These are phyloP conservation scores for Agelastica alni DNA, from an alignment of 2,888 invertebrate species.

Conservation along the genomic window DNA sequence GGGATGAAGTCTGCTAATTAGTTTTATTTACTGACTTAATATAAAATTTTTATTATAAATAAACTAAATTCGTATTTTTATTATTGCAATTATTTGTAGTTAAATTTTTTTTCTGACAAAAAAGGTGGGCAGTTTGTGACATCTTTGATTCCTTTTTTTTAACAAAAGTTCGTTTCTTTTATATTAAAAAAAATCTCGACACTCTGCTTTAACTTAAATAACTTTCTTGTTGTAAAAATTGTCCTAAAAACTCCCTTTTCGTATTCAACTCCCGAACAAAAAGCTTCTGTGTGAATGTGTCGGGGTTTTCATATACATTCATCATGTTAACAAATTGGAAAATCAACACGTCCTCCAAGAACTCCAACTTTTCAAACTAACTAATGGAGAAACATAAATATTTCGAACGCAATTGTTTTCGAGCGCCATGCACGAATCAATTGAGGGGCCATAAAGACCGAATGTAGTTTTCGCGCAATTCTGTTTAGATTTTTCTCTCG, in stretches of 20 bases:
- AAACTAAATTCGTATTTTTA: no score
- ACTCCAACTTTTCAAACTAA: slow-evolving; percentile 26
- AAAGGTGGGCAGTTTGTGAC: no score
- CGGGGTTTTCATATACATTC: slow-evolving; percentile 16
- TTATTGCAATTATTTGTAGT: no score
- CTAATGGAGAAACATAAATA: slow-evolving; percentile 28
- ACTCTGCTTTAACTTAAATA: neutral
- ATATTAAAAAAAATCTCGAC: no score
- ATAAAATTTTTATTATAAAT: no score
- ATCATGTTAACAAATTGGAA: slow-evolving; percentile 27
- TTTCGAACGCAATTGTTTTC: slow-evolving; percentile 22
- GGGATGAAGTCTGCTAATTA: no score
- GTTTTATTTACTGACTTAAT: no score
- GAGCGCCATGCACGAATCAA: slow-evolving; percentile 13
- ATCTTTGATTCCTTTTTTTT: no score
- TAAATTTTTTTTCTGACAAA: no score
- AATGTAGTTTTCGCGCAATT: neutral
- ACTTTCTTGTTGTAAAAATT: neutral
- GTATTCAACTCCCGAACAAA: slow-evolving; percentile 14
- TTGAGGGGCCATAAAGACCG: slow-evolving; percentile 1
- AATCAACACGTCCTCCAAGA: slow-evolving; percentile 26
- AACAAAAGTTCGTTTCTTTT: no score
- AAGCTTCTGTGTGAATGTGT: slow-evolving; percentile 9
- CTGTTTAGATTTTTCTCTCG: neutral
- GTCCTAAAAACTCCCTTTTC: neutral